A percentile compares a stretch with the other conserved stretches of the same genome.
Evolutionary conservation across 2,888 invertebrate genomes (phyloP).

Genomic region (Amiota minor): DNA sequence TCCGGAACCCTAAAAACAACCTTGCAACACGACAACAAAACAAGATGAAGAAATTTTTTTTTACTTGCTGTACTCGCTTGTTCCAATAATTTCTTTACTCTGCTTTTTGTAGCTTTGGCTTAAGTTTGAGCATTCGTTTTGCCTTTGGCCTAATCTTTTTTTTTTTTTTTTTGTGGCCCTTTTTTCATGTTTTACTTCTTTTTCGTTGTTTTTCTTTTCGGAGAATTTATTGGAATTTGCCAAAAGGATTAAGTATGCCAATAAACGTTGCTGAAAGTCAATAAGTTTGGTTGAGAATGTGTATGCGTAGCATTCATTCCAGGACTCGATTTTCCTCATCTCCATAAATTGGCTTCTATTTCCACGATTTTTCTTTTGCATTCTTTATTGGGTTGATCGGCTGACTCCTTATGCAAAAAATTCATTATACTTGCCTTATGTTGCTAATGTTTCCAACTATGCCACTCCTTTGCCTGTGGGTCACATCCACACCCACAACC

Average conservation of each 20-base stretch:
- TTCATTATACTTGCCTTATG: conserved; percentile 32
- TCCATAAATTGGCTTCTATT: neutral
- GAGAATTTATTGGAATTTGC: conserved; percentile 66
- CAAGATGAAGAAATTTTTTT: neutral
- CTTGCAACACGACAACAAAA: neutral
- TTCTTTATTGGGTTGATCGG: too few species aligned
- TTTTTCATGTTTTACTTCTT: conserved; percentile 22
- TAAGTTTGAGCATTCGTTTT: neutral
- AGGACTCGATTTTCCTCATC: conserved; percentile 12
- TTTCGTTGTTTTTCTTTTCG: conserved; percentile 29
- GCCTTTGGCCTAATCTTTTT: neutral
- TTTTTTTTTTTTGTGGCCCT: conserved; percentile 14
- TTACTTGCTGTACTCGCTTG: too few species aligned
- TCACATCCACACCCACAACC: too few species aligned
- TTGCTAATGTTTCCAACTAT: neutral
- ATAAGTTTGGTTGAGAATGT: conserved; percentile 38
- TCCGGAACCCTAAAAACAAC: neutral
- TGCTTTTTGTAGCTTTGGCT: too few species aligned
- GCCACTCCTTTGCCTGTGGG: conserved; percentile 1
- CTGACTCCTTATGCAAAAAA: too few species aligned
- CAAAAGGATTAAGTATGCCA: conserved; percentile 68
- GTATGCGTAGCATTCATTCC: conserved; percentile 34
- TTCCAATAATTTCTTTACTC: too few species aligned
- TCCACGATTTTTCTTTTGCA: too few species aligned
- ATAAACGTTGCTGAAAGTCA: conserved; percentile 66